These are phyloP conservation scores for Epinephelus malabaricus DNA, from an alignment of 2,797 vertebrate species.

Conservation along the genomic window DNA sequence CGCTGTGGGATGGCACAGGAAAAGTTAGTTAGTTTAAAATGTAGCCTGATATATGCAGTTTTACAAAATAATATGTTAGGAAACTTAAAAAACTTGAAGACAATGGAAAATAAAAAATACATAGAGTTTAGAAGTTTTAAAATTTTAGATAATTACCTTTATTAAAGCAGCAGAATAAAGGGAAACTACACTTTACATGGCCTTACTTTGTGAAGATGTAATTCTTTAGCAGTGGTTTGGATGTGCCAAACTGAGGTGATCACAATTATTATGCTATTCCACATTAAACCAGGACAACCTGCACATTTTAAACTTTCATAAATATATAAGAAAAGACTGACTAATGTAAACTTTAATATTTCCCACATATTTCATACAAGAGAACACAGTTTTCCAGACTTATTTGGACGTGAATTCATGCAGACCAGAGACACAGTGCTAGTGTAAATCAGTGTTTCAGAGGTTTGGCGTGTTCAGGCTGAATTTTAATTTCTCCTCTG, in stretches of 20 bases:
- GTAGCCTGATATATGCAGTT: neutral
- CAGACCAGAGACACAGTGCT: slow-evolving; percentile 12
- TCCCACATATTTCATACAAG: neutral
- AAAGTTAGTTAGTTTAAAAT: slow-evolving; percentile 50
- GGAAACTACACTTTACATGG: neutral
- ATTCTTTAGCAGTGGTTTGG: neutral
- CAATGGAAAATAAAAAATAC: neutral
- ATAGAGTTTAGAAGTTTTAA: slow-evolving; percentile 9
- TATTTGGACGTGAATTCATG: slow-evolving; percentile 15
- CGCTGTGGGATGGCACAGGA: neutral
- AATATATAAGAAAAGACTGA: slow-evolving; percentile 5
- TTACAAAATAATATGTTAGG: neutral
- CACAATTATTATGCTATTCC: neutral
- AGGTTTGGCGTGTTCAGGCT: slow-evolving; percentile 26
- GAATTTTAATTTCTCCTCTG: slow-evolving; percentile 36
- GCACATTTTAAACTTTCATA: neutral
- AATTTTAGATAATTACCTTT: slow-evolving; percentile 9
- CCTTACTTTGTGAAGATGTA: neutral
- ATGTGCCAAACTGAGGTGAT: slow-evolving; percentile 1
- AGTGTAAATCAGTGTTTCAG: slow-evolving; percentile 41
- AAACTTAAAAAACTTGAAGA: slow-evolving; percentile 19
- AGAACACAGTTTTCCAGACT: slow-evolving; percentile 4
- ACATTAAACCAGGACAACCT: slow-evolving; percentile 10
- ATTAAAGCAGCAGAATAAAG: neutral
- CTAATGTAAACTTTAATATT: neutral